Conservation (phyloP, 2,113 vertebrate species). For the Falco punctatus region DNA sequence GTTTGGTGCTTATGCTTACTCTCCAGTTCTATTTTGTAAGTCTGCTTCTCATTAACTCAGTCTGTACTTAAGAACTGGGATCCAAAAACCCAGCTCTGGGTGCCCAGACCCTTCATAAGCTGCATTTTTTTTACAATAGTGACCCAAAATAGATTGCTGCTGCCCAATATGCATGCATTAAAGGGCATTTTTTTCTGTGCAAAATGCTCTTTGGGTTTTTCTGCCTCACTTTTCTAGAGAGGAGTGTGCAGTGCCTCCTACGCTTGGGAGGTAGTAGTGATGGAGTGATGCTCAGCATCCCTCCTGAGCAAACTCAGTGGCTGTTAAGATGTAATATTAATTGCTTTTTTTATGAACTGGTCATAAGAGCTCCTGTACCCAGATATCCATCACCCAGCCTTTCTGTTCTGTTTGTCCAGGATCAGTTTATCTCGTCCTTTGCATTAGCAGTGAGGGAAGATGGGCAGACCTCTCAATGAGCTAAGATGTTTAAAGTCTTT, state of each 20-base stretch:
- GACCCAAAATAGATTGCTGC: background rate
- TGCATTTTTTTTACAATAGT: background rate
- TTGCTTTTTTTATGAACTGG: background rate
- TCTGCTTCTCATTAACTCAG: background rate
- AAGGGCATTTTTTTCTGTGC: background rate
- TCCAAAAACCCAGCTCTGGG: background rate
- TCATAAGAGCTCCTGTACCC: background rate
- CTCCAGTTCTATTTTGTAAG: background rate
- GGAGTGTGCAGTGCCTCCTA: background rate
- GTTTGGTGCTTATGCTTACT: background rate
- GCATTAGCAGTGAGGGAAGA: background rate
- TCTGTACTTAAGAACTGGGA: background rate
- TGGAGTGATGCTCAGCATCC: background rate
- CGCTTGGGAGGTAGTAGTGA: rapidly evolving
- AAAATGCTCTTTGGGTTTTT: background rate
- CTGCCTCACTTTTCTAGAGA: background rate
- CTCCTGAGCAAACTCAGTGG: background rate
- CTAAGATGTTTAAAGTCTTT: background rate
- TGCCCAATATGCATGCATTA: rapidly evolving
- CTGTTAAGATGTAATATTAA: background rate
- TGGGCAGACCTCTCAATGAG: background rate
- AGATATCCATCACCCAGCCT: background rate
- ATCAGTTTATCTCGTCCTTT: rapidly evolving
- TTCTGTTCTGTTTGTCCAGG: background rate
- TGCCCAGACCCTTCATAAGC: background rate